A percentile compares a stretch with the other conserved stretches of the same genome.
These are phyloP conservation scores for Aporophyla nigra DNA, from an alignment of 2,888 invertebrate genomes.

Conservation along the genomic window DNA sequence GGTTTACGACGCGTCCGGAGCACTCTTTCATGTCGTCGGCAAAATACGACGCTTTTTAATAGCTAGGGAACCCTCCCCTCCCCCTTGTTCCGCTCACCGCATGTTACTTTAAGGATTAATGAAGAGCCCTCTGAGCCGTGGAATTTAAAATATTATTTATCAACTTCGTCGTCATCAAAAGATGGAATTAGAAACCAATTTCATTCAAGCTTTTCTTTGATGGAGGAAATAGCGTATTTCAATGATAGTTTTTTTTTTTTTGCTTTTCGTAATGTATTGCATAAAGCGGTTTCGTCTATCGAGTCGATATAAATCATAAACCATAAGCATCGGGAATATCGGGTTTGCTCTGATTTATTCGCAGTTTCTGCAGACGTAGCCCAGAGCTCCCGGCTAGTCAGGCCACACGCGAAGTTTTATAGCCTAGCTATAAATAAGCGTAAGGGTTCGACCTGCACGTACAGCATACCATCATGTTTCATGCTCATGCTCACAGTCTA, in stretches of 20 bases:
- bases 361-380: constrained; percentile 27
- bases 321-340: constrained; percentile 11
- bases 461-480: constrained; percentile 18
- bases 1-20: constrained; percentile 13
- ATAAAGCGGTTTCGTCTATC: background rate
- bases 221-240: background rate
- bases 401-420: constrained; percentile 58
- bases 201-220: background rate
- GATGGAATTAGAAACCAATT: constrained; percentile 24
- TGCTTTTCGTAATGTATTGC: background rate
- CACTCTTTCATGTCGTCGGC: constrained; percentile 46
- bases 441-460: constrained; percentile 23
- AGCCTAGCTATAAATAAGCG: constrained; percentile 47
- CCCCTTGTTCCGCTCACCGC: constrained; percentile 25
- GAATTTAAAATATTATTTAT: constrained; percentile 45
- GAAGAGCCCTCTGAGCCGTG: constrained; percentile 27
- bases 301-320: constrained; percentile 1
- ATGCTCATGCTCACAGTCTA: constrained; percentile 27
- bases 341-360: constrained; percentile 44
- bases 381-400: constrained; percentile 19
- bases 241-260: background rate
- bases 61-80: constrained; percentile 23
- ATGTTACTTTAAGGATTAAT: constrained; percentile 46
- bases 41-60: constrained; percentile 50
- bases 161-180: constrained; percentile 15